These are phyloP conservation scores for Theristicus caerulescens DNA, from an alignment of 2,113 vertebrate species.

Conservation along the genomic window DNA sequence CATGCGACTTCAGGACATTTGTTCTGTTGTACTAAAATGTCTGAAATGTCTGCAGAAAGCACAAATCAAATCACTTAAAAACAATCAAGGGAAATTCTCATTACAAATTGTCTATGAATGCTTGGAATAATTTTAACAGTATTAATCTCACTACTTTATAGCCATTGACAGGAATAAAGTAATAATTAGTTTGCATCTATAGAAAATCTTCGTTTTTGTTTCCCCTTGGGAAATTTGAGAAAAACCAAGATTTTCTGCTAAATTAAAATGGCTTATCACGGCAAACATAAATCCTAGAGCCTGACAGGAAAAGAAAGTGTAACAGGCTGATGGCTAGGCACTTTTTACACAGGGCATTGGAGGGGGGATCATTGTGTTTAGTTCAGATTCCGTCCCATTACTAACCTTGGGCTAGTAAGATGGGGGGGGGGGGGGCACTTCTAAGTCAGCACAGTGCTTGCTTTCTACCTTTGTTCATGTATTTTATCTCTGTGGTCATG, in stretches of 20 bases:
- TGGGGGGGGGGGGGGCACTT: not conserved
- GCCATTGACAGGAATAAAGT: not conserved
- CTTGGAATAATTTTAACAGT: not conserved
- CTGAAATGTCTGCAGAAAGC: not conserved
- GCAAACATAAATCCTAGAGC: not conserved
- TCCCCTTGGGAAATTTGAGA: not conserved
- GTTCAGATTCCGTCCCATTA: not conserved
- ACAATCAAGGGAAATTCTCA: not conserved
- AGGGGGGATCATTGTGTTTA: not conserved
- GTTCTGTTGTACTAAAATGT: not conserved
- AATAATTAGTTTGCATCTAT: not conserved
- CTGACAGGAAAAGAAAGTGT: not conserved
- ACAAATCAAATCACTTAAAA: not conserved
- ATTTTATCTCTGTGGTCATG: not conserved
- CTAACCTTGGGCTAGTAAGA: not conserved
- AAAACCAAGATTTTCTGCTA: not conserved
- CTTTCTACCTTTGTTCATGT: not conserved
- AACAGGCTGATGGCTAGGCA: not conserved
- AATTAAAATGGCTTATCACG: not conserved
- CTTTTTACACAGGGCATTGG: accelerated
- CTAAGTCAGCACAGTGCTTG: not conserved
- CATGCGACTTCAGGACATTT: not conserved
- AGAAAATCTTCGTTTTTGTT: not conserved
- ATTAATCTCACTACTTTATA: not conserved
- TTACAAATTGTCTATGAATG: not conserved